A percentile compares a stretch with the other conserved stretches of the same genome.
These are phyloP conservation scores for Enteromius paludinosus DNA, from an alignment of 2,797 vertebrate species.

Conservation along the genomic window DNA sequence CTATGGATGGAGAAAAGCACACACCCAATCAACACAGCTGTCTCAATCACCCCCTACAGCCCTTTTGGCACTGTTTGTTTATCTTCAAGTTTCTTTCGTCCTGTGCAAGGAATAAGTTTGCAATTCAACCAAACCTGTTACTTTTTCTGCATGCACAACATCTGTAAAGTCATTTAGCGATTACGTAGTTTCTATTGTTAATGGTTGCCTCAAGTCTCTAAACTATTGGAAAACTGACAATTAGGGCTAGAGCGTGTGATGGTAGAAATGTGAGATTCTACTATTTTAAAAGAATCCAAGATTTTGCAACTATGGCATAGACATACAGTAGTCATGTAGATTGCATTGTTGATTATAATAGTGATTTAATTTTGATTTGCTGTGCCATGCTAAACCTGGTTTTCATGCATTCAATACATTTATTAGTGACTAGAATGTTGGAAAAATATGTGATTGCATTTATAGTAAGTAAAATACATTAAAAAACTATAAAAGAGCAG, in stretches of 20 bases:
- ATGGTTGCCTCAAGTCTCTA: neutral
- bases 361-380: neutral
- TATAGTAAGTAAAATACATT: too few relatives aligned
- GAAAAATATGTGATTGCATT: neutral
- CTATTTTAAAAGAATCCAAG: neutral
- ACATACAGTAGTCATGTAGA: neutral
- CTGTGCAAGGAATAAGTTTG: constrained; percentile 22
- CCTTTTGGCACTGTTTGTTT: constrained; percentile 54
- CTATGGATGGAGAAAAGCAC: constrained; percentile 23
- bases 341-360: neutral
- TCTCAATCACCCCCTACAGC: constrained; percentile 33
- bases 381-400: neutral
- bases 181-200: constrained; percentile 35
- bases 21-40: constrained; percentile 41
- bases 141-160: constrained; percentile 29
- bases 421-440: neutral
- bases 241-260: neutral
- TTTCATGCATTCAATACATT: neutral
- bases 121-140: constrained; percentile 33
- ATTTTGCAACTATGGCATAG: neutral
- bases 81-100: constrained; percentile 30
- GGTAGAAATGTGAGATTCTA: neutral
- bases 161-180: constrained; percentile 37
- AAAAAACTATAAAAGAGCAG: too few relatives aligned
- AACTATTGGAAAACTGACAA: constrained; percentile 12